Base-by-base conservation (phyloP, 1,140 invertebrate genomes). In the Drosophila azteca region DNA sequence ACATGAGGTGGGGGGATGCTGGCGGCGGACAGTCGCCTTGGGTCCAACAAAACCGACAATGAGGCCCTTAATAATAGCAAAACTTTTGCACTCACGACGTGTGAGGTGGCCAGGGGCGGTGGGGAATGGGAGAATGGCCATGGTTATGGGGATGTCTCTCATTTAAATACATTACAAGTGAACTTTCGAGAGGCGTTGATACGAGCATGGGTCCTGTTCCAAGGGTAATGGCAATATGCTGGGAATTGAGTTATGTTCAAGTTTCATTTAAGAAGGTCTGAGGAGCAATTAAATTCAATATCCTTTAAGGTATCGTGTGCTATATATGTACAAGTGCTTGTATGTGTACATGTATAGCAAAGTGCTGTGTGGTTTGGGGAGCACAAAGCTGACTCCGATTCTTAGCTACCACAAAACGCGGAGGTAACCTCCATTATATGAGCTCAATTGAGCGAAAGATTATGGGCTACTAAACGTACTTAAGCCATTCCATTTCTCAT, bases 11-110 rank as follows among this genome's bases (percentile, higher is more conserved):
- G 17, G 48, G 24, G 46, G 17, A 15, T 11, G 58, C n/a, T 20
- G 43, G 54, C 55, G 45, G 70, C 73, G 49, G 59, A 46, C 61
- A 77, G 72, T 85, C 83, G 59, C 71, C 52, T 39, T 49, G 83
- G 83, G 83, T 77, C 79, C 83, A 79, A 88, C 83, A 88, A 88
- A 88, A 79, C 72, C 79, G 68, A 88, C 84, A 88, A 89, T 72
- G 79, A 73, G 79, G 64, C 79, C 79, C 77, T 87, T 87, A 85
- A 85, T 85, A 85, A 85, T 81, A 83, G 84, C 76, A 73, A 83
- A 88, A 88, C 61, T 88, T 88, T 88, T 31, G 83, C 84, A 83
- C 83, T 88, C 87, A 88, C 82, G 61, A 69, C 50, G 55, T 72
- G 65, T 81, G 43, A 43, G 61, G 55, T 62, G 49, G 57, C 43